phyloP scores from a whole-genome alignment of 2,888 invertebrate species.

The Dexiosoma caninum region DNA sequence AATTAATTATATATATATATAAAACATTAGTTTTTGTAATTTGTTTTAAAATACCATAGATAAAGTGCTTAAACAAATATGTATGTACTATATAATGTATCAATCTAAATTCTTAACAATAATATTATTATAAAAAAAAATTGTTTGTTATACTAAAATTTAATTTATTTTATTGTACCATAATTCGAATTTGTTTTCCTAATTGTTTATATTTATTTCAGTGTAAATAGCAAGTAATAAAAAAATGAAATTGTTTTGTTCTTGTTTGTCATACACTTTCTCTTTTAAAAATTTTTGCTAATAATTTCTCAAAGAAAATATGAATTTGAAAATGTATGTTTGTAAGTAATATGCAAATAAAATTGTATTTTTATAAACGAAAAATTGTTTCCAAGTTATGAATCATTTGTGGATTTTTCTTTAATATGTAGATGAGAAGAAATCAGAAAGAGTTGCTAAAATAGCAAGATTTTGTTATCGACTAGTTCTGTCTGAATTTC shows the following conservation, averaged over 20 bases:
- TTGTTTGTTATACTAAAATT: conserved; percentile 44
- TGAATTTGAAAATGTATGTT: conserved; percentile 43
- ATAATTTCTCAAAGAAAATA: conserved; percentile 44
- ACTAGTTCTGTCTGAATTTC: too few relatives aligned
- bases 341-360: conserved; percentile 42
- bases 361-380: conserved; percentile 60
- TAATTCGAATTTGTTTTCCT: conserved; percentile 29
- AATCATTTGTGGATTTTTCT: neutral
- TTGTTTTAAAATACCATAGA: conserved; percentile 29
- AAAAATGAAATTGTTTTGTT: conserved; percentile 39
- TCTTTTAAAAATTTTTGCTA: neutral
- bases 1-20: conserved; percentile 39
- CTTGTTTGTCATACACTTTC: conserved; percentile 46
- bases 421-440: too few relatives aligned
- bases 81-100: too few relatives aligned
- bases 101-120: conserved; percentile 42
- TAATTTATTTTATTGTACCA: conserved; percentile 25
- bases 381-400: conserved; percentile 5
- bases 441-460: too few relatives aligned
- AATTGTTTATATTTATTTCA: conserved; percentile 47
- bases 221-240: conserved; percentile 53
- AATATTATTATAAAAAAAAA: conserved; percentile 27
- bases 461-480: too few relatives aligned
- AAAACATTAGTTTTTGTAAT: conserved; percentile 31
- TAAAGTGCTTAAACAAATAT: conserved; percentile 41